These are phyloP conservation scores for Lophochroa leadbeateri DNA, from an alignment of 2,113 vertebrate species.

Conservation along the genomic window DNA sequence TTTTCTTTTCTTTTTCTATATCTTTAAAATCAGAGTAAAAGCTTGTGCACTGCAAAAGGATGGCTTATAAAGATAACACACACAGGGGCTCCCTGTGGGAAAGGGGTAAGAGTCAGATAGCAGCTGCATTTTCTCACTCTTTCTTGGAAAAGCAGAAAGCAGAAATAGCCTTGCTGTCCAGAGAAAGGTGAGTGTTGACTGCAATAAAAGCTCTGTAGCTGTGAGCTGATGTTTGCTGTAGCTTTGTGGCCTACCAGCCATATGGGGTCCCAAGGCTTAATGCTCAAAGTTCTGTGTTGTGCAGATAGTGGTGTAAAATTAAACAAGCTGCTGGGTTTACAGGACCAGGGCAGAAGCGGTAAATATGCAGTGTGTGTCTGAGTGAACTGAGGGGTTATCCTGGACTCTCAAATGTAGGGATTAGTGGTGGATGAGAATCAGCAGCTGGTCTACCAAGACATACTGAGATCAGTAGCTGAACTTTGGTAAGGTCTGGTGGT, in stretches of 20 bases:
- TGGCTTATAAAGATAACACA: constrained; percentile 6
- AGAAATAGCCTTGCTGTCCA: not conserved
- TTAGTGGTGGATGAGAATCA: not conserved
- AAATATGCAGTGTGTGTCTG: not conserved
- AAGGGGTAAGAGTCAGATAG: not conserved
- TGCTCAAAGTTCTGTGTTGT: not conserved
- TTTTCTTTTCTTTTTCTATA: not conserved
- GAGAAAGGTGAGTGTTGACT: not conserved
- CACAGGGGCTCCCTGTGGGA: not conserved
- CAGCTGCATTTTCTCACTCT: not conserved
- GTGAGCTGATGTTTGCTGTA: not conserved
- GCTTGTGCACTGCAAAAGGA: not conserved
- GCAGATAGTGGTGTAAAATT: not conserved
- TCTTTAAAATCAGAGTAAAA: not conserved
- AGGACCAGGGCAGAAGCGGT: not conserved
- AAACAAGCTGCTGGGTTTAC: not conserved
- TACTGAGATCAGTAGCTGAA: not conserved
- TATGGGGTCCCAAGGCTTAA: not conserved
- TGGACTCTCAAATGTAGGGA: fast-evolving
- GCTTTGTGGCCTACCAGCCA: not conserved
- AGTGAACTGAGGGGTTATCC: not conserved
- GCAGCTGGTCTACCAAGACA: not conserved
- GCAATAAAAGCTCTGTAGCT: constrained; percentile 14
- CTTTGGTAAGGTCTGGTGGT: not conserved
- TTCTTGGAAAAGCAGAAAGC: constrained; percentile 3